A percentile compares a stretch with the other conserved stretches of the same genome.
phyloP scores from a whole-genome alignment of 30 jellyfish, hydroid and myxozoan genomes.

The Turritopsis rubra region DNA sequence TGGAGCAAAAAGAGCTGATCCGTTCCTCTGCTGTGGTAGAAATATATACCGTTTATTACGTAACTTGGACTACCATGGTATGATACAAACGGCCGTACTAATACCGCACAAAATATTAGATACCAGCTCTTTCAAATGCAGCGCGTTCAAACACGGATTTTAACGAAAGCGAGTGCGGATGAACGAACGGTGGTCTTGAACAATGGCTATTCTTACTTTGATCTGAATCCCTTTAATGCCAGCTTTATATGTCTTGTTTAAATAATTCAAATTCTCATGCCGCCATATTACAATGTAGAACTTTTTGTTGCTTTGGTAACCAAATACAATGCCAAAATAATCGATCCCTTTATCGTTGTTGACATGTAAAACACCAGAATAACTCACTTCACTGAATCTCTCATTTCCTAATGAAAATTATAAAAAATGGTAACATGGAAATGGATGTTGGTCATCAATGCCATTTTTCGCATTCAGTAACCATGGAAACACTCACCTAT shows the following conservation, averaged over 20 bases:
- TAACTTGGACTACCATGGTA: too few species aligned
- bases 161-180: too few species aligned
- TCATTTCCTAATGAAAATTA: conserved; percentile 54
- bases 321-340: conserved; percentile 70
- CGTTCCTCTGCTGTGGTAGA: too few species aligned
- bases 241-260: conserved; percentile 62
- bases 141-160: too few species aligned
- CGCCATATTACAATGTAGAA: conserved; percentile 69
- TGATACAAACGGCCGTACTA: too few species aligned
- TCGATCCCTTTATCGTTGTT: conserved; percentile 65
- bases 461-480: too few species aligned
- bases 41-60: too few species aligned
- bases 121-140: too few species aligned
- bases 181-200: too few species aligned
- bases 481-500: conserved; percentile 46
- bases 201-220: conserved; percentile 22
- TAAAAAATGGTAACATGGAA: not conserved
- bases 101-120: too few species aligned
- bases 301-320: conserved; percentile 71
- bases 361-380: conserved; percentile 67
- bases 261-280: conserved; percentile 48
- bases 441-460: too few species aligned
- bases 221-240: conserved; percentile 87
- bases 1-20: too few species aligned
- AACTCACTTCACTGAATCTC: conserved; percentile 78